Conservation (phyloP, 2,888 invertebrate species). For the Plebejus melissa region DNA sequence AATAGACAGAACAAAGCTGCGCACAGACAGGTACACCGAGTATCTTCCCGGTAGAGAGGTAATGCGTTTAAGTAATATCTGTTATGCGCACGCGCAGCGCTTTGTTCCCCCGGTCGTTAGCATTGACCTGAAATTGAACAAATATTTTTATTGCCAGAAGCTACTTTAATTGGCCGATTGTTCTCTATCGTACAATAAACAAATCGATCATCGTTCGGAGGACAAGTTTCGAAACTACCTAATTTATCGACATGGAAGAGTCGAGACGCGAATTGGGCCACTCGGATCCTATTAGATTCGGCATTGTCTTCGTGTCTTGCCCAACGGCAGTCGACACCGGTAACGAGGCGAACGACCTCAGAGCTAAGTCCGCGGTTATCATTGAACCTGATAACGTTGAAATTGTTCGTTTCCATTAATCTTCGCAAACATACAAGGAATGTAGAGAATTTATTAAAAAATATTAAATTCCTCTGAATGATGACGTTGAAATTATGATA, state of each 20-base stretch:
- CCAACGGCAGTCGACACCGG: constrained; percentile 42
- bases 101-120: constrained; percentile 16
- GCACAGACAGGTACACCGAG: constrained; percentile 1
- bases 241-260: constrained; percentile 47
- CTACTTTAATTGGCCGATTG: constrained; percentile 41
- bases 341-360: constrained; percentile 44
- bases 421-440: background rate
- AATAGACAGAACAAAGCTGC: constrained; percentile 13
- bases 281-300: constrained; percentile 56
- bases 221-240: constrained; percentile 52
- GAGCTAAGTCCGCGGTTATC: constrained; percentile 52
- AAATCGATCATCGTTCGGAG: constrained; percentile 56
- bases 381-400: constrained; percentile 33
- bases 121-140: constrained; percentile 32
- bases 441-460: background rate
- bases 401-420: constrained; percentile 4
- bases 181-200: constrained; percentile 53
- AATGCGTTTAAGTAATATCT: constrained; percentile 9
- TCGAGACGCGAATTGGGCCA: constrained; percentile 50
- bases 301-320: constrained; percentile 52
- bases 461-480: background rate
- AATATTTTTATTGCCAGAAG: constrained; percentile 31
- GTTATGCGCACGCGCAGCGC: constrained; percentile 19
- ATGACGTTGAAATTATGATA: background rate
- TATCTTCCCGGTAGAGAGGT: constrained; percentile 1